These are phyloP conservation scores for Calonectris borealis DNA, from an alignment of 2,113 vertebrate genomes.

Conservation along the genomic window DNA sequence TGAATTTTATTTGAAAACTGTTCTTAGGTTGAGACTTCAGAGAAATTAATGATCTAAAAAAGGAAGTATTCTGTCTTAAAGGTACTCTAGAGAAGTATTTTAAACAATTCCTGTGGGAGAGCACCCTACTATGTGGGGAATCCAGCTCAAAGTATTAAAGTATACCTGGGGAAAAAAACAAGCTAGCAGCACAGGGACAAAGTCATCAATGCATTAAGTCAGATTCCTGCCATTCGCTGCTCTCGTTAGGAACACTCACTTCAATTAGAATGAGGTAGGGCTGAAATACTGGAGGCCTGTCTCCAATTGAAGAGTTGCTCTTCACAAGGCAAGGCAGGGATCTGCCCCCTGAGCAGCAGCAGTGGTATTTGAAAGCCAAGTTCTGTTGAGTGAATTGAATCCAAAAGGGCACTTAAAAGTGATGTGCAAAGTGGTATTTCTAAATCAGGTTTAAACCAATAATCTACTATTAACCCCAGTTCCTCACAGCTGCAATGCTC, in stretches of 20 bases:
- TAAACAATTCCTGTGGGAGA: neutral
- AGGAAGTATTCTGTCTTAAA: neutral
- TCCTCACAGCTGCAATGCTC: neutral
- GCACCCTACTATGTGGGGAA: neutral
- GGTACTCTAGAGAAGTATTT: neutral
- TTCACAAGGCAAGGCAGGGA: neutral
- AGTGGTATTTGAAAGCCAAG: neutral
- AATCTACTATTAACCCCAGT: neutral
- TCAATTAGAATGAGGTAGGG: neutral
- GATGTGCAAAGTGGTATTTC: neutral
- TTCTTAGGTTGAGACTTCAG: neutral
- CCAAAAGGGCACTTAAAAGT: neutral
- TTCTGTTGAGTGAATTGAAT: neutral
- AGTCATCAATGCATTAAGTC: neutral
- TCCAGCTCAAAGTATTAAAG: neutral
- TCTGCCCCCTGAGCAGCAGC: neutral
- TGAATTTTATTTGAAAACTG: neutral
- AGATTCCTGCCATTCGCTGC: neutral
- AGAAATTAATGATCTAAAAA: neutral
- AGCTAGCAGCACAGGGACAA: neutral
- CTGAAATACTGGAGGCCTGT: accelerated
- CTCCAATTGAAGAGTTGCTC: neutral
- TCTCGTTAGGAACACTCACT: neutral
- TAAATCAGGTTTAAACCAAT: neutral
- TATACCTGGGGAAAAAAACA: neutral